Base-by-base conservation (phyloP, 2,888 invertebrate genomes). In the Pantelozetes paolii region DNA sequence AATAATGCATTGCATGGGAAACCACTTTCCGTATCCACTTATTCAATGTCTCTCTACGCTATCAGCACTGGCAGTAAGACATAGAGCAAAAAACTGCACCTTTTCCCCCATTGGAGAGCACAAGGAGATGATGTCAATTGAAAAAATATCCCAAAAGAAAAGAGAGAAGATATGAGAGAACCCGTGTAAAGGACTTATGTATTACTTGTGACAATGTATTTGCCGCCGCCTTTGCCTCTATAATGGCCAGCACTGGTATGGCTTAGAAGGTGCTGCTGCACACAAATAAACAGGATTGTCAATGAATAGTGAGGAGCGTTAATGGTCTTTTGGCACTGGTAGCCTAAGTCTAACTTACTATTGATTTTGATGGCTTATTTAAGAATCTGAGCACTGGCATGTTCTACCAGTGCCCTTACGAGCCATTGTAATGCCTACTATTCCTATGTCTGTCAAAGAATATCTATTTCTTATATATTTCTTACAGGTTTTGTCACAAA, bases 11-110 rank as follows among this genome's bases (percentile, higher is more conserved):
- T 50, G 8, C 15, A 50, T 50, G 50, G 50, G 50, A 50, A 50
- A 50, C 50, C 50, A 50, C n/a, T n/a, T n/a, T n/a, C n/a, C n/a
- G n/a, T n/a, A n/a, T 50, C 50, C 50, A 50, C 50, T 50, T 50
- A 50, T 50, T 50, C 50, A 50, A 50, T 50, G 50, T 50, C 50
- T 50, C n/a, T n/a, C n/a, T n/a, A 6, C 50, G 6, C 15, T 18
- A 50, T 50, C 36, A 8, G 36, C 36, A 36, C 36, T 8, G 11
- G 6, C 36, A 36, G 15, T 50, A 50, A 50, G 50, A 50, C 50
- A 50, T 50, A n/a, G n/a, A 50, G 36, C 5, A 11, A 36, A 36
- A 15, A 50, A 50, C 50, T 50, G 50, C 50, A 50, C 50, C 50
- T 50, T 50, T 50, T 50, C 11, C 18, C 50, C 50, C 18, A 50